These are phyloP conservation scores for Todiramphus saurophagus DNA, from an alignment of 2,113 vertebrate species.

Conservation along the genomic window DNA sequence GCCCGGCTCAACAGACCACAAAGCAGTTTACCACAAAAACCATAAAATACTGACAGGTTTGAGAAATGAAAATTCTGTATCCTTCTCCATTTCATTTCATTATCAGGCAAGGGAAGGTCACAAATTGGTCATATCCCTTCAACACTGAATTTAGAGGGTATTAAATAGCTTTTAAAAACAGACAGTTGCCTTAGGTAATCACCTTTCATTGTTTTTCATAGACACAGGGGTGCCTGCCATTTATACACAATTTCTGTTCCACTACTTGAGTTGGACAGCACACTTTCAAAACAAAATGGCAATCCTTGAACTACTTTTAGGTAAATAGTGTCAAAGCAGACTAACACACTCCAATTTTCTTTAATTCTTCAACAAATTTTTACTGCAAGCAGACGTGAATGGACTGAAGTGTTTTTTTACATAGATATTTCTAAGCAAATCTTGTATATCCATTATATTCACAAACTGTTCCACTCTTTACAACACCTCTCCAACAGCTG, in stretches of 20 bases:
- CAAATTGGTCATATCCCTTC: conserved; percentile 68
- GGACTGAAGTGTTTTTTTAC: neutral
- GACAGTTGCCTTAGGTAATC: conserved; percentile 13
- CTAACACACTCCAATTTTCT: neutral
- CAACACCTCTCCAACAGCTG: neutral
- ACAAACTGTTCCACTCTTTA: neutral
- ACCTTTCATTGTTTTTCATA: neutral
- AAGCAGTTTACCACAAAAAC: neutral
- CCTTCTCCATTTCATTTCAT: conserved; percentile 31
- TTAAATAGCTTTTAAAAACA: conserved; percentile 32
- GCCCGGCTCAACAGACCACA: conserved; percentile 4
- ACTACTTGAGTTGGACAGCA: neutral
- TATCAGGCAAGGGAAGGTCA: conserved; percentile 54
- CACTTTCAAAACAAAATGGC: neutral
- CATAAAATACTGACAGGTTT: conserved; percentile 19
- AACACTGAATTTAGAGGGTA: neutral
- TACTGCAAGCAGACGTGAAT: neutral
- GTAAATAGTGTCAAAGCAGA: neutral
- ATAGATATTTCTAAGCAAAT: neutral
- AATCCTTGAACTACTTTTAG: neutral
- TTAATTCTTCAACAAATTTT: neutral
- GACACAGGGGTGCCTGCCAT: neutral
- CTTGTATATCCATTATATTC: neutral
- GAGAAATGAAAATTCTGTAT: conserved; percentile 42
- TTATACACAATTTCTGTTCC: neutral